Percentiles rank a stretch among this genome's conserved stretches.
phyloP scores from a whole-genome alignment of 2,797 vertebrate species.

The Sitta carolinensis region DNA sequence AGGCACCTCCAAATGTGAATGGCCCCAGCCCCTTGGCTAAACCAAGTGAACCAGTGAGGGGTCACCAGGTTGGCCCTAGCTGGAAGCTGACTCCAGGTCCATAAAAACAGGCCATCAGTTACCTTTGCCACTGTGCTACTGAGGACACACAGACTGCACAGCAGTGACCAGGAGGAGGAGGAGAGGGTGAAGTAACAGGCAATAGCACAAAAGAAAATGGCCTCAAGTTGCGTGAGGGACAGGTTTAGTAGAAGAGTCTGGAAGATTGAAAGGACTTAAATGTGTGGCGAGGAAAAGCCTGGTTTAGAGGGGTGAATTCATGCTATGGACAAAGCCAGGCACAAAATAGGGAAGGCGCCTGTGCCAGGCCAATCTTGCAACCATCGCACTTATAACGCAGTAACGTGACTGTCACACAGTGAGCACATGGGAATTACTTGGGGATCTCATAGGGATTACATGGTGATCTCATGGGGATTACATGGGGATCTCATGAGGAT shows the following conservation, averaged over 20 bases:
- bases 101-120: neutral
- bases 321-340: neutral
- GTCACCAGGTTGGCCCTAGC: neutral
- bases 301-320: neutral
- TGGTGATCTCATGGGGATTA: no score
- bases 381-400: neutral
- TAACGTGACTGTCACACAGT: fast-evolving
- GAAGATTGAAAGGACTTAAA: neutral
- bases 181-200: neutral
- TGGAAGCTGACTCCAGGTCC: neutral
- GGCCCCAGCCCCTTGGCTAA: neutral
- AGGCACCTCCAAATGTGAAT: neutral
- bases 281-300: neutral
- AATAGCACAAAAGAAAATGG: neutral
- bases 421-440: fast-evolving
- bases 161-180: neutral
- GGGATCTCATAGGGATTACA: no score
- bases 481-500: no score
- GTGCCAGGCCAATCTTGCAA: neutral
- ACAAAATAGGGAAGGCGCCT: neutral
- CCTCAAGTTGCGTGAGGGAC: fast-evolving
- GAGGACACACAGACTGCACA: neutral
- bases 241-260: neutral
- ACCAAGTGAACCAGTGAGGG: neutral
- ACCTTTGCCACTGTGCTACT: neutral